Evolutionary conservation across 1,140 invertebrate genomes (phyloP).

Genomic region (Rhyacophila brunnea): DNA sequence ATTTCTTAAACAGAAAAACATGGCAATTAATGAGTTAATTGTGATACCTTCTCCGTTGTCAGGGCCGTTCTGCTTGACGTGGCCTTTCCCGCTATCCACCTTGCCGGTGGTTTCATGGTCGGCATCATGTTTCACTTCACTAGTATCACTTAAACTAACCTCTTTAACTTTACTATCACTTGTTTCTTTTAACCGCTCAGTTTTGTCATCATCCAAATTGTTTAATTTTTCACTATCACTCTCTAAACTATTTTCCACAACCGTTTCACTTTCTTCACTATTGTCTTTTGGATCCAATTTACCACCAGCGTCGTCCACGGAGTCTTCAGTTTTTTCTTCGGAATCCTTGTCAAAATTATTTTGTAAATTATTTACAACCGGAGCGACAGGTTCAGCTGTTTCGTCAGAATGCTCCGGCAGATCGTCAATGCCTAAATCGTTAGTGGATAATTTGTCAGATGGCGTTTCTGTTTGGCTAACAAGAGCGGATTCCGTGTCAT

Average conservation of each 20-base stretch:
- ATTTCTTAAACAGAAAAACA: too few species aligned
- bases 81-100: background rate
- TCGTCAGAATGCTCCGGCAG: background rate
- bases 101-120: background rate
- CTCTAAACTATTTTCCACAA: conserved; percentile 30
- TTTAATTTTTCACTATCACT: conserved; percentile 27
- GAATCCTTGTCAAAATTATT: conserved; percentile 6
- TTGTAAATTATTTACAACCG: background rate
- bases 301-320: too few species aligned
- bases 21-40: too few species aligned
- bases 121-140: background rate
- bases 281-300: conserved; percentile 11
- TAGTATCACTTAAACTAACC: conserved; percentile 11
- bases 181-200: conserved; percentile 19
- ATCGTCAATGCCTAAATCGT: background rate
- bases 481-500: too few species aligned
- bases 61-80: conserved; percentile 20
- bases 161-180: conserved; percentile 18
- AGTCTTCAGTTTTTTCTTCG: background rate
- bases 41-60: too few species aligned
- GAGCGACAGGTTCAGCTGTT: background rate
- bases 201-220: conserved; percentile 25
- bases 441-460: background rate
- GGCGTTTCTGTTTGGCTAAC: background rate
- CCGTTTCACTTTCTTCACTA: conserved; percentile 32